Evolutionary conservation across 2,797 vertebrate species (phyloP).

Genomic region (Stomatorhinus walkeri): DNA sequence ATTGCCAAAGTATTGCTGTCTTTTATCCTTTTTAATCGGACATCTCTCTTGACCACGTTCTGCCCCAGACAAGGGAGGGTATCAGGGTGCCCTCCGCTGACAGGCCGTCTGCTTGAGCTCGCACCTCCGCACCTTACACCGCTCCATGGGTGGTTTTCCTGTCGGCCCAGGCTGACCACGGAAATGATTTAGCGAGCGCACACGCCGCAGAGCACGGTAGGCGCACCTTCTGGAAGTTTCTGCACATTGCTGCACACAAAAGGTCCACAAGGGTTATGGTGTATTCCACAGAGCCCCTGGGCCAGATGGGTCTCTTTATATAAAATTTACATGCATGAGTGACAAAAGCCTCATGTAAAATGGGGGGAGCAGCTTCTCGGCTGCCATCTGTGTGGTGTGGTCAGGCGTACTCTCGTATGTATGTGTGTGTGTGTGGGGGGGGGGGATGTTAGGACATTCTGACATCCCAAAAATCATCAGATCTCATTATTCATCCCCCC

Average conservation of each 20-base stretch:
- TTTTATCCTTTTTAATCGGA: not conserved
- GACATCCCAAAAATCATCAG: not conserved
- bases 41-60: not conserved
- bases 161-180: not conserved
- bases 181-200: not conserved
- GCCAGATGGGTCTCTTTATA: conserved; percentile 8
- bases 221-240: not conserved
- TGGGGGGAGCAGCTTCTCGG: not conserved
- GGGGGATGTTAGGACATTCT: too few species aligned
- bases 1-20: not conserved
- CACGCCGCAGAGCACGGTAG: not conserved
- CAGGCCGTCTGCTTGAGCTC: not conserved
- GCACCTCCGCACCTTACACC: not conserved
- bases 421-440: not conserved
- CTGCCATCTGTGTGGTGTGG: not conserved
- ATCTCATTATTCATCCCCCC: not conserved
- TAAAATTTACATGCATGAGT: not conserved
- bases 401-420: not conserved
- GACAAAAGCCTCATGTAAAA: not conserved
- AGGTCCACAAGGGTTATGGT: not conserved
- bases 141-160: not conserved
- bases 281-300: not conserved
- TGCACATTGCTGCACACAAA: not conserved
- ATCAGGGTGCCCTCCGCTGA: not conserved
- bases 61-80: not conserved